phyloP scores from a whole-genome alignment of 1,140 invertebrate species.

The Pseudachorutes palmiensis region DNA sequence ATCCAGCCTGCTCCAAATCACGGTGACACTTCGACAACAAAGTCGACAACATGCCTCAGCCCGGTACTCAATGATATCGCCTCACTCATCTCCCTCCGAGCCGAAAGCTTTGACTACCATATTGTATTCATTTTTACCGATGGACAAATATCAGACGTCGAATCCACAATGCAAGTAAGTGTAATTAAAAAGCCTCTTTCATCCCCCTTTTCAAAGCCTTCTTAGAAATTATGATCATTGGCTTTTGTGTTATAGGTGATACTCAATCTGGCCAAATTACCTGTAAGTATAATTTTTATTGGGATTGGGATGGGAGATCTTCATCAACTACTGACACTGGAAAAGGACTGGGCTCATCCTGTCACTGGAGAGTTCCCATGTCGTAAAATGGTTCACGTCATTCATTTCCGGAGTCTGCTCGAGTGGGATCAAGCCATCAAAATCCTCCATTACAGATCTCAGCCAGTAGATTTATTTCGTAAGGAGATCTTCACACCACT shows the following conservation, averaged over 20 bases:
- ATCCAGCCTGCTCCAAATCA: not conserved
- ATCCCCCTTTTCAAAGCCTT: not conserved
- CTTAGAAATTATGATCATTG: not conserved
- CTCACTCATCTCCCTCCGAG: slow-evolving; percentile 18
- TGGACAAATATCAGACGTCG: slow-evolving; percentile 26
- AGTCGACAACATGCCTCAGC: too few species aligned
- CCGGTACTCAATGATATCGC: slow-evolving; percentile 25
- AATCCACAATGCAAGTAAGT: slow-evolving; percentile 21
- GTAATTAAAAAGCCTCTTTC: not conserved
- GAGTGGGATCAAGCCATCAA: slow-evolving; percentile 23
- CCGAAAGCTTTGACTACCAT: slow-evolving; percentile 29
- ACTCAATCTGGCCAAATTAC: slow-evolving; percentile 14
- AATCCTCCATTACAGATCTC: slow-evolving; percentile 12
- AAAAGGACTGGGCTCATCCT: slow-evolving; percentile 20
- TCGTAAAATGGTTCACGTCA: slow-evolving; percentile 18
- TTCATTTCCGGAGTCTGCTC: slow-evolving; percentile 22
- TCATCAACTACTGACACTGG: slow-evolving; percentile 9
- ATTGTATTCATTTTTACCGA: slow-evolving; percentile 34
- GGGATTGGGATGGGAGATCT: slow-evolving; percentile 19
- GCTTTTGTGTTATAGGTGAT: slow-evolving; percentile 11
- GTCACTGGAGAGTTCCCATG: slow-evolving; percentile 21
- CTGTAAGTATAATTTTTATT: slow-evolving; percentile 24
- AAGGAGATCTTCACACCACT: slow-evolving; percentile 24
- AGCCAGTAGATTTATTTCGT: slow-evolving; percentile 19
- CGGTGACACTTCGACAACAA: too few species aligned